Evolutionary conservation across 64 coral and sea anemone species (phyloP).

Genomic region (Dendronephthya gigantea): DNA sequence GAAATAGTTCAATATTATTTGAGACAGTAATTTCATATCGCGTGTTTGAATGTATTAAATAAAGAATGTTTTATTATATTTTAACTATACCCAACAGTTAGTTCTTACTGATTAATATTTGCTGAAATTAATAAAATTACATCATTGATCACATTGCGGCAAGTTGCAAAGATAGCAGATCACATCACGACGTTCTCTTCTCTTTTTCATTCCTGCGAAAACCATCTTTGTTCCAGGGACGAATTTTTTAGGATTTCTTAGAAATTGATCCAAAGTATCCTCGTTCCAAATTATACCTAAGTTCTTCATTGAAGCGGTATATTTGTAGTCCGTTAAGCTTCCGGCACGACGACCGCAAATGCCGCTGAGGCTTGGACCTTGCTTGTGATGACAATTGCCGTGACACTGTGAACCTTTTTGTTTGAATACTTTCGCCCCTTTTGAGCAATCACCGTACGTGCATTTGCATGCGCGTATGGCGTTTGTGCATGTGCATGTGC

Average conservation of each 20-base stretch:
- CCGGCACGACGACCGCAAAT: background rate
- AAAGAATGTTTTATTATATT: background rate
- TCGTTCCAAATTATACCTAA: slow-evolving; percentile 7
- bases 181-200: background rate
- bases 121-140: too few relatives aligned
- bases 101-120: too few relatives aligned
- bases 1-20: background rate
- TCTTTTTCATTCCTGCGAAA: slow-evolving; percentile 24
- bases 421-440: slow-evolving; percentile 7
- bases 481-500: too few relatives aligned
- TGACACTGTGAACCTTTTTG: slow-evolving; percentile 7
- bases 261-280: background rate
- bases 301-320: background rate
- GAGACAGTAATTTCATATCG: background rate
- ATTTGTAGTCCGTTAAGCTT: background rate
- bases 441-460: background rate
- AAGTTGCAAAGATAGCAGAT: slow-evolving; percentile 13
- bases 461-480: too few relatives aligned
- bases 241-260: slow-evolving; percentile 10
- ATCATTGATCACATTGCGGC: too few relatives aligned
- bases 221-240: slow-evolving; percentile 32
- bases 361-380: slow-evolving; percentile 1
- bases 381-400: background rate
- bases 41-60: background rate
- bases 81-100: too few relatives aligned